Base-by-base conservation (phyloP, 2,113 vertebrate genomes). In the Phalacrocorax brasilianus region DNA sequence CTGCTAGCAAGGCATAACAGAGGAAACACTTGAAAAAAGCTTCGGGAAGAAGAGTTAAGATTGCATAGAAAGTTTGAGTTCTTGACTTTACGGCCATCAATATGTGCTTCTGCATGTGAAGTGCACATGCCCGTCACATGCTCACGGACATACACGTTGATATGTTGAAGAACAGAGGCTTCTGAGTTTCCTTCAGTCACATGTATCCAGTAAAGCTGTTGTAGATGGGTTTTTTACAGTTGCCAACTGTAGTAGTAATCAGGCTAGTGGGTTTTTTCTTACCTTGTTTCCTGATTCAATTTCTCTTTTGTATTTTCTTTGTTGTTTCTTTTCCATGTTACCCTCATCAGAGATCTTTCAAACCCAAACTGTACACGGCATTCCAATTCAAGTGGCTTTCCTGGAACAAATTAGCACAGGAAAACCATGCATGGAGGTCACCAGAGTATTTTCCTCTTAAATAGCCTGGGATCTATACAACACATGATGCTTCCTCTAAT, bases 301-400 rank as follows among this genome's bases (percentile, higher is more conserved):
- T 59, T 44, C 66, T 98, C 97, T 65, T 67, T 73, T 50, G 80
- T 81, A 30, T 67, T 85, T 35, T 97, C 89, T 53, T 96, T 79
- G 2, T 89, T 91, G 45, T 94, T 67, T 89, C 85, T 91, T 85
- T 95, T 95, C 99, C 99, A 99, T 38, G 63, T 95, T 56, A 99
- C 91, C 12, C 75, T 80, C 68, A 84, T 92, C 0, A 14, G 10
- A 84, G 96, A 88, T 27, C 6, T 91, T 98, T 99, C 98, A 88
- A 96, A 98, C 24, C 98, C 98, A 97, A 99, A 99, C 44, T 89
- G 53, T 14, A 97, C 98, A 32, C 47, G 83, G 94, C 99, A 99
- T 28, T 50, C 78, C 40, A 99, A 96, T 65, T 86, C 96, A 70
- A 99, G 81, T 62, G 97, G 71, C 79, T 96, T 96, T 91, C 98